A percentile compares a stretch with the other conserved stretches of the same genome.
Conservation (phyloP, 2,888 invertebrate genomes). For the Andrena fulva region DNA sequence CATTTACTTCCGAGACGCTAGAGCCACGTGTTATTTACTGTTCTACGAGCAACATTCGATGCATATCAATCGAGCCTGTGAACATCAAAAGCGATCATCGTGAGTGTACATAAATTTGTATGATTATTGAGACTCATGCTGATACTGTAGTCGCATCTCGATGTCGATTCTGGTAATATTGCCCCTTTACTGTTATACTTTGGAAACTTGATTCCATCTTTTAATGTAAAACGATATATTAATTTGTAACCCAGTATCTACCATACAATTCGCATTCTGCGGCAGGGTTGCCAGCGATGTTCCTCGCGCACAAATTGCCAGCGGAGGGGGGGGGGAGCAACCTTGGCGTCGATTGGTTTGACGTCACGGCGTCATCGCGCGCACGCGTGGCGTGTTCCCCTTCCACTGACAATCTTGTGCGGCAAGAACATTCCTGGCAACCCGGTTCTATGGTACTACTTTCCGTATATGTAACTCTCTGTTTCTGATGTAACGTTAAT, state of each 20-base stretch:
- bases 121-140: constrained; percentile 29
- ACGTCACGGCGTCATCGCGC: no score
- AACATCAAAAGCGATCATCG: constrained; percentile 13
- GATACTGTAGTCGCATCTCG: constrained; percentile 19
- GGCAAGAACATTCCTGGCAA: no score
- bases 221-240: constrained; percentile 13
- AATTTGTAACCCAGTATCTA: constrained; percentile 17
- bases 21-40: neutral
- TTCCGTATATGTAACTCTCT: constrained; percentile 34
- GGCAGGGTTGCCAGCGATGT: no score
- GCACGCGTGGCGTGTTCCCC: no score
- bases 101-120: constrained; percentile 39
- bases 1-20: constrained; percentile 26
- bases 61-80: constrained; percentile 14
- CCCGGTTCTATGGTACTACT: constrained; percentile 9
- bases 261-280: neutral
- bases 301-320: no score
- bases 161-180: constrained; percentile 15
- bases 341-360: no score
- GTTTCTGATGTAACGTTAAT: constrained; percentile 30
- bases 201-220: constrained; percentile 20
- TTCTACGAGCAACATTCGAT: constrained; percentile 8
- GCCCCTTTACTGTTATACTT: constrained; percentile 8
- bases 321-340: no score
- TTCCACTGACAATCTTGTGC: no score